Conservation (phyloP, 1,140 invertebrate genomes). For the Cepaea nemoralis region DNA sequence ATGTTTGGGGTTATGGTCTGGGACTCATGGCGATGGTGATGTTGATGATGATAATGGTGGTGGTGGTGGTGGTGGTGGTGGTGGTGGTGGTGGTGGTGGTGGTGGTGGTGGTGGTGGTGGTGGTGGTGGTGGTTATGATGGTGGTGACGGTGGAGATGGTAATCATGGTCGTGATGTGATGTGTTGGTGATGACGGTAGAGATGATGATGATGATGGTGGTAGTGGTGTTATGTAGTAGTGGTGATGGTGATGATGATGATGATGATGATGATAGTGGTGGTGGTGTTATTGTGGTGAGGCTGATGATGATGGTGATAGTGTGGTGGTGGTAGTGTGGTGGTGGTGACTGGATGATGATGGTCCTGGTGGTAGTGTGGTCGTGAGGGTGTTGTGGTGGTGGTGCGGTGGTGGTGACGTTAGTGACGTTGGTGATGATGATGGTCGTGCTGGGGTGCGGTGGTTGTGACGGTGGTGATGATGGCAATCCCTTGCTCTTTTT, state of each 20-base stretch:
- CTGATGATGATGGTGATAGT: background rate
- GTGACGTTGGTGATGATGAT: no score
- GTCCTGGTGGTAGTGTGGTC: background rate
- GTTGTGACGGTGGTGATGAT: no score
- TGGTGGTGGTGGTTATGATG: background rate
- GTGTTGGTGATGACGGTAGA: background rate
- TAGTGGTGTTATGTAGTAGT: background rate
- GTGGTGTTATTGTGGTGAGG: background rate
- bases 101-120: background rate
- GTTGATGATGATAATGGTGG: background rate
- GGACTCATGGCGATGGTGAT: slow-evolving; percentile 9
- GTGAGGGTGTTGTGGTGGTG: no score
- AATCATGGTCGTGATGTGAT: background rate
- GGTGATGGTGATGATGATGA: background rate
- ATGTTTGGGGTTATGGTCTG: no score
- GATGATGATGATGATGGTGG: no score
- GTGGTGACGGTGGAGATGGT: background rate
- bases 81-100: background rate
- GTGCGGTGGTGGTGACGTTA: no score
- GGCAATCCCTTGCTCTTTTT: no score
- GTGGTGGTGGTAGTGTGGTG: no score
- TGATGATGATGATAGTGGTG: background rate
- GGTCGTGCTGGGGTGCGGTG: no score
- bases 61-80: background rate
- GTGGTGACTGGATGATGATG: no score